Evolutionary conservation across 2,113 vertebrate genomes (phyloP), one percentile per base, ranked within the genome.

Genomic region (Scytalopus superciliaris): DNA sequence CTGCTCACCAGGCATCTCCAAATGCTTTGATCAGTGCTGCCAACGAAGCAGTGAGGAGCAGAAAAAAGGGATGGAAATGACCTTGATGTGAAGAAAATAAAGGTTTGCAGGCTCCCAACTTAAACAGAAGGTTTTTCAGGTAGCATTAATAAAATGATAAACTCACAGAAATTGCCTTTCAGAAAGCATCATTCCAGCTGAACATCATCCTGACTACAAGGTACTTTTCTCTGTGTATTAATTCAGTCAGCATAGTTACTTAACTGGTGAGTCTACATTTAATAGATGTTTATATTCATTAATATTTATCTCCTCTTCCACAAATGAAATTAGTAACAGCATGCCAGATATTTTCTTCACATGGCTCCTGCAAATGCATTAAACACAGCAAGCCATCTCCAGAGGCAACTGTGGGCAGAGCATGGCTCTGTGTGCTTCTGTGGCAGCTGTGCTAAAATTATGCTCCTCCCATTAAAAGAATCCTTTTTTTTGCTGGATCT

Each of bases 241-340:
- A 78, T 84, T 79, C 68, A 92, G 44, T 63, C 69, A 88, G 68
- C 47, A 31, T 6, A 69, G 67, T 66, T 69, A 87, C 56, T 91
- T 94, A 90, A 90, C 68, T 55, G 35, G 59, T 44, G 45, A 95
- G 68, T 45, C 79, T 90, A 69, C 50, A 33, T 76, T 90, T 94
- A 92, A 92, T 60, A 55, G 27, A 4, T 90, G 75, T 62, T 94
- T 94, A 80, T 77, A 94, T 55, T 73, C 72, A 57, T 86, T 85
- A 83, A 63, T 74, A 82, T 66, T 94, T 86, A 96, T 74, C 87
- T 87, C 70, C 53, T 87, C 82, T 87, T 79, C 75, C 72, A 73
- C 88, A 86, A 92, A 90, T 77, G 33, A 83, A 86, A 88, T 90
- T 62, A 96, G 64, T 66, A 86, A 88, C 42, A 88, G 79, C 79